These are phyloP conservation scores for Stomorhina lunata DNA, from an alignment of 2,888 invertebrate species.

Conservation along the genomic window DNA sequence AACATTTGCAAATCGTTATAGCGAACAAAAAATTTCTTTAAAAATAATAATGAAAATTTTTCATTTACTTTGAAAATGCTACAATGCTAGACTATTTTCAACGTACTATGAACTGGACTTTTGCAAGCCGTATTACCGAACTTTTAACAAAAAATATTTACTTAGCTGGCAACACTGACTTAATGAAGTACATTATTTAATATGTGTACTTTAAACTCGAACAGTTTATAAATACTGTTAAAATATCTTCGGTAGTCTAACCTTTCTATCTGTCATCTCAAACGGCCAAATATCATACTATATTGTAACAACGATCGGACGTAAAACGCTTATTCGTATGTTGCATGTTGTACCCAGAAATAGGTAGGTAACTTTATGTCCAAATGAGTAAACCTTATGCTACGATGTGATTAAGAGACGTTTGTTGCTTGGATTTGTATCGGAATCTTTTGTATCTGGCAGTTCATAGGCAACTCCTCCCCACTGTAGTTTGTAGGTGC, in stretches of 20 bases:
- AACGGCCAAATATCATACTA: not conserved
- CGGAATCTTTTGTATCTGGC: conserved; percentile 76
- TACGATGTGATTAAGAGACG: conserved; percentile 66
- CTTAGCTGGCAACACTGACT: no score
- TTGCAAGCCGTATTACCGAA: no score
- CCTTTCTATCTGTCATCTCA: conserved; percentile 4
- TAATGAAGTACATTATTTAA: no score
- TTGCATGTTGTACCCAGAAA: conserved; percentile 23
- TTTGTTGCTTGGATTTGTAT: conserved; percentile 62
- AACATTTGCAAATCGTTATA: no score
- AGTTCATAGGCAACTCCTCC: conserved; percentile 96
- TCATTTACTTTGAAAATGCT: no score
- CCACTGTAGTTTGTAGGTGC: conserved; percentile 95
- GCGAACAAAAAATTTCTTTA: no score
- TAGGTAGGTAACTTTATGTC: conserved; percentile 19
- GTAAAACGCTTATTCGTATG: conserved; percentile 47
- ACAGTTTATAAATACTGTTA: not conserved
- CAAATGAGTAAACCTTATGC: conserved; percentile 55
- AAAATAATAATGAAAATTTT: no score
- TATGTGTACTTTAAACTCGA: not conserved
- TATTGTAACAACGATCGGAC: conserved; percentile 28
- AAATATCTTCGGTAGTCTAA: conserved; percentile 4
- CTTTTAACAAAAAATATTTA: no score
- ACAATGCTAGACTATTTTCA: no score
- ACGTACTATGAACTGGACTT: no score